Evolutionary conservation across 1,140 invertebrate genomes (phyloP).

Genomic region (Sinonovacula constricta): DNA sequence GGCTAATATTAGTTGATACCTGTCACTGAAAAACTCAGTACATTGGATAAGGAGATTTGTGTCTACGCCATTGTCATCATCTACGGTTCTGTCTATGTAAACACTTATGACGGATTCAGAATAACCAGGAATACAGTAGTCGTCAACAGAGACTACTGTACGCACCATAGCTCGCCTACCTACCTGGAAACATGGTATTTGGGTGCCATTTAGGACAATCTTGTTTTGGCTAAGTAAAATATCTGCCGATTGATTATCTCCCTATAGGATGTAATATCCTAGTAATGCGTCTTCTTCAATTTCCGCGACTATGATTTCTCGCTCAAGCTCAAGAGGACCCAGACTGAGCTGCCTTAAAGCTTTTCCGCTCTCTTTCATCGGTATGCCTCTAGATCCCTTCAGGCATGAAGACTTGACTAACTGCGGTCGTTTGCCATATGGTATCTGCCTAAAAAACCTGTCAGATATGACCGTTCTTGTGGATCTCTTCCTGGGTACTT

Average conservation of each 20-base stretch:
- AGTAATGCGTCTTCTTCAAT: conserved; percentile 27
- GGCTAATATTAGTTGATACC: conserved; percentile 6
- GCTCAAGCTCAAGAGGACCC: neutral
- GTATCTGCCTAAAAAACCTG: neutral
- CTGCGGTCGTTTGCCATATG: neutral
- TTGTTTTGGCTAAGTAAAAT: too few species aligned
- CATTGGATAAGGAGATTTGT: neutral
- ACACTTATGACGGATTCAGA: conserved; percentile 1
- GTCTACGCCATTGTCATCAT: neutral
- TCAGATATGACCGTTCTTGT: conserved; percentile 6
- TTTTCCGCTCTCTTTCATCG: neutral
- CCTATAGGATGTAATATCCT: neutral
- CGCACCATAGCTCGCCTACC: neutral
- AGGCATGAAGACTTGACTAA: neutral
- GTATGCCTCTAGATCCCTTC: conserved; percentile 14
- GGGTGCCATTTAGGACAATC: neutral
- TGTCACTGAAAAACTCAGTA: neutral
- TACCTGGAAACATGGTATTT: conserved; percentile 11
- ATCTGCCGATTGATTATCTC: too few species aligned
- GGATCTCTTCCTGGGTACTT: neutral
- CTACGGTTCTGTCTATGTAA: neutral
- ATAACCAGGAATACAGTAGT: conserved; percentile 1
- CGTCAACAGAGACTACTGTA: neutral
- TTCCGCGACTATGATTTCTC: conserved; percentile 12
- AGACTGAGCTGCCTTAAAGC: neutral